Evolutionary conservation across 2,888 invertebrate species (phyloP).

Genomic region (Spodoptera exigua): DNA sequence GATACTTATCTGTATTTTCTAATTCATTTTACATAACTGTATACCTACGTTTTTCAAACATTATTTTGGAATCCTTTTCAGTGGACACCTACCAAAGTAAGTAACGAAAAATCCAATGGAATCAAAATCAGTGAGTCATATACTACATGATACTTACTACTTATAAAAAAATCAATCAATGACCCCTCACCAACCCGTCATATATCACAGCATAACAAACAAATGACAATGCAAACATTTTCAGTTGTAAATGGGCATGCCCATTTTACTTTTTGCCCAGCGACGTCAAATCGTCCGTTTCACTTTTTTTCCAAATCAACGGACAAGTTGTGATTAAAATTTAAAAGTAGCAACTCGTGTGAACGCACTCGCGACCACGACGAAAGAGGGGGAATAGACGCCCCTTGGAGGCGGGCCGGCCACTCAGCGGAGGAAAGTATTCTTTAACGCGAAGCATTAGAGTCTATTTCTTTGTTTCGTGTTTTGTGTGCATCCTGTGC

Average conservation of each 20-base stretch:
- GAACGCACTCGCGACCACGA: conserved; percentile 79
- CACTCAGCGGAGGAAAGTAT: conserved; percentile 51
- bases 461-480: conserved; percentile 43
- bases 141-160: no score
- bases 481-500: conserved; percentile 78
- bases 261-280: no score
- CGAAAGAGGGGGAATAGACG: conserved; percentile 82
- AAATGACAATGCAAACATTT: conserved; percentile 61
- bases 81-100: no score
- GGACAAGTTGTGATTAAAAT: conserved; percentile 85
- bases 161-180: conserved; percentile 56
- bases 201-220: conserved; percentile 54
- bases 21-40: no score
- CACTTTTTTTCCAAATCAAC: conserved; percentile 84
- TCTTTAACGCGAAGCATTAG: conserved; percentile 57
- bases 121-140: conserved; percentile 54
- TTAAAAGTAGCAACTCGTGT: conserved; percentile 85
- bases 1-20: no score
- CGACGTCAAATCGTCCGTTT: conserved; percentile 62
- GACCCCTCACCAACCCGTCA: conserved; percentile 33
- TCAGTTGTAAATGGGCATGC: conserved; percentile 70
- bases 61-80: no score
- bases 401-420: conserved; percentile 86
- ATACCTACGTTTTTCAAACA: no score
- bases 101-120: conserved; percentile 9